Base-by-base conservation (phyloP, 2,113 vertebrate genomes). In the Ivindomyrus marchei region DNA sequence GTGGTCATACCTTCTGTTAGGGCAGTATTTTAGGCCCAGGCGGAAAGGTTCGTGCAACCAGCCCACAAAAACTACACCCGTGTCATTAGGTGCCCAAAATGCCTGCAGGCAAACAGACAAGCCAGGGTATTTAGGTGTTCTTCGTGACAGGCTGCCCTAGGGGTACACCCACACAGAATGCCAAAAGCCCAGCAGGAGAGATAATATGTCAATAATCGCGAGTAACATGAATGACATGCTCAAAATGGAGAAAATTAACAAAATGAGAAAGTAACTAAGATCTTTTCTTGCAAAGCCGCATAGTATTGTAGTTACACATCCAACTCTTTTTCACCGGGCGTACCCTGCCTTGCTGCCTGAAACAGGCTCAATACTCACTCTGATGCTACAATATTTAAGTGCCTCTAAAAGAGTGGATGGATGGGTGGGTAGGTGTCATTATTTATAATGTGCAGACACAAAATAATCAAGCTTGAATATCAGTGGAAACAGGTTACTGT, bases 21-120 rank as follows among this genome's bases (percentile, higher is more conserved):
- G 94, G 91, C 97, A 99, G 92, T 95, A 94, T 0, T 92, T 96
- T 49, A 99, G 94, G 36, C 98, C 98, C 88, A 99, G 94, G 93
- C 96, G 96, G 93, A 97, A 99, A 5, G 97, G 97, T 66, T 97
- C 96, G 0, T 99, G 97, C 95, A 95, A 97, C 98, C 98, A 99
- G 89, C 98, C 98, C 19, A 97, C 95, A 0, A 99, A 99, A 89
- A 99, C 95, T 92, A 99, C 96, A 0, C 98, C 97, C 0, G 92
- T 94, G 92, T 99, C 98, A 62, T 93, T 95, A 0, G 97, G 97
- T 50, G 97, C 97, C 98, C 98, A 99, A 94, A 99, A 97, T 36
- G 97, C 98, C 98, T 99, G 92, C 1, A 70, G n/a, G 91, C 70
- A 92, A 6, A 50, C 24, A 88, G 42, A 91, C 2, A 50, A 1